A percentile compares a stretch with the other conserved stretches of the same genome.
phyloP scores from a whole-genome alignment of 2,888 invertebrate species.

The Pyrrhosoma nymphula region DNA sequence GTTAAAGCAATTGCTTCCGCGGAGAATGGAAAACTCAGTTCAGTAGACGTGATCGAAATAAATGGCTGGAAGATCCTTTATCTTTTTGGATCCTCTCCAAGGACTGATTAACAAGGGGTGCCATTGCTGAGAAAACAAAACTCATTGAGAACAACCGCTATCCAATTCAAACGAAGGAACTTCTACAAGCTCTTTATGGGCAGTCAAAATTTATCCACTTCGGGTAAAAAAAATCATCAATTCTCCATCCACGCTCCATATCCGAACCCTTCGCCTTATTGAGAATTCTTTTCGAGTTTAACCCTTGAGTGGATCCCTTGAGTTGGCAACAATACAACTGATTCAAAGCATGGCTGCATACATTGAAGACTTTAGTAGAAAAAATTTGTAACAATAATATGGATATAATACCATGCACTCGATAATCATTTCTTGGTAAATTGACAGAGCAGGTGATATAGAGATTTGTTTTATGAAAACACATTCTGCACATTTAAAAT shows the following conservation, averaged over 20 bases:
- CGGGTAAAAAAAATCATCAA: not conserved
- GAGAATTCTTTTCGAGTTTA: not conserved
- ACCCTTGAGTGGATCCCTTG: not conserved
- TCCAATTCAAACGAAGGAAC: not conserved
- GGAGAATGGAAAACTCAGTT: not conserved
- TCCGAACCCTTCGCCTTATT: not conserved
- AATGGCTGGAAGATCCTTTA: not conserved
- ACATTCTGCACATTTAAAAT: no score
- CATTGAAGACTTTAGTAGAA: not conserved
- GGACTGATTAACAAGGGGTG: not conserved
- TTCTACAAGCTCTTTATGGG: not conserved
- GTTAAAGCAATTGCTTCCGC: not conserved
- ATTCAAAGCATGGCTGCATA: not conserved
- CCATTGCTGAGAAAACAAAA: not conserved
- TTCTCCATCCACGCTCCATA: not conserved
- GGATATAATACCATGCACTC: no score
- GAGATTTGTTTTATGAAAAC: no score
- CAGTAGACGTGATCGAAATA: not conserved
- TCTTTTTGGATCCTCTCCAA: conserved; percentile 1
- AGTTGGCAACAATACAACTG: not conserved
- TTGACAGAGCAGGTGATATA: no score
- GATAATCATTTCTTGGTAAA: no score
- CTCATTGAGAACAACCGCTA: not conserved
- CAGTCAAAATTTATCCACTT: not conserved
- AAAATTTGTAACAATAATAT: no score